Base-by-base conservation (phyloP, 2,888 invertebrate species). In the Orthonevra nobilis region DNA sequence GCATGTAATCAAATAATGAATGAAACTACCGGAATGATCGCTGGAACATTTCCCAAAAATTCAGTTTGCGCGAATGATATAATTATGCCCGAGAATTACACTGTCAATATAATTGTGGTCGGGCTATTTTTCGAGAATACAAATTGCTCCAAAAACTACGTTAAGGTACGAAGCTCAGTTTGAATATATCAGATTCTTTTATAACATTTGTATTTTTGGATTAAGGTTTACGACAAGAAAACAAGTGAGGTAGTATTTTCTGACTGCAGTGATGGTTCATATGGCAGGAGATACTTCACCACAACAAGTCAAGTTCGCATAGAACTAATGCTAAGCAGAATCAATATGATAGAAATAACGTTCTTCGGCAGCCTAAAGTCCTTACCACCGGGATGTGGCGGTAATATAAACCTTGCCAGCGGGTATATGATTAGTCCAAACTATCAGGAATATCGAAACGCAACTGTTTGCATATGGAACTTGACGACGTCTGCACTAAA, bases 81-180 rank as follows among this genome's bases (percentile, higher is more conserved):
- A 36, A 90, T 89, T 1, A 92, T 93, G 0, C 91, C 92, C 1
- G 90, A 86, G 82, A 93, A 91, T 86, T 90, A 89, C 83, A 94
- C 93, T 0, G 91, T 97, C 79, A 92, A 95, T 0, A 83, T 95
- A 0, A 94, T 93, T 85, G 92, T 94, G 82, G 86, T 88, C 30
- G 38, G 70, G 3, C 89, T 93, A 42, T 79, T 82, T 5, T 83
- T 90, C 4, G 84, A 5, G 0, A 0, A 82, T 23, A 9, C 12
- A 3, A 64, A 66, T 6, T 73, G 81, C n/a, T 34, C 61, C 0
- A 15, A 7, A 0, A 32, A 63, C 0, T 81, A 56, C 15, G 50
- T 87, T 0, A 82, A 81, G 69, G 87, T 87, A 82, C 63, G 82
- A 4, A 4, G 3, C 3, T 4, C 23, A 23, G 23, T 4, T 23